phyloP scores from a whole-genome alignment of 2,888 invertebrate genomes.

The Acrocyrtus sp. region DNA sequence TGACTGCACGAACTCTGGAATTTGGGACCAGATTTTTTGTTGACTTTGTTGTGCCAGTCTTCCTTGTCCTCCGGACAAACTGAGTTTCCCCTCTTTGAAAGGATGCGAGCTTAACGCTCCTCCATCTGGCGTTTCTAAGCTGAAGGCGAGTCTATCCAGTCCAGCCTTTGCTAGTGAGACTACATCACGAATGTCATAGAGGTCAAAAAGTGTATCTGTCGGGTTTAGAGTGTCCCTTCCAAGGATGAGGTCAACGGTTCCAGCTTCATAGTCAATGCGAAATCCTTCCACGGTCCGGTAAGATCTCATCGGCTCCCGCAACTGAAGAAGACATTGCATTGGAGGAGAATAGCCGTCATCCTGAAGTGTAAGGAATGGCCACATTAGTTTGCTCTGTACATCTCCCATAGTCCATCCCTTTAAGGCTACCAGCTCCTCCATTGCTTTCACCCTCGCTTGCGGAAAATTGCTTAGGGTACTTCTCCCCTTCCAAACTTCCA shows the following conservation, averaged over 20 bases:
- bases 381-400: slow-evolving; percentile 40
- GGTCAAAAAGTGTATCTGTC: slow-evolving; percentile 44
- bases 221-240: slow-evolving; percentile 31
- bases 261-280: slow-evolving; percentile 48
- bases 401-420: slow-evolving; percentile 43
- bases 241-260: slow-evolving; percentile 40
- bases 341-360: slow-evolving; percentile 47
- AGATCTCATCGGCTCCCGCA: slow-evolving; percentile 35
- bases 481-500: slow-evolving; percentile 57
- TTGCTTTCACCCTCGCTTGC: slow-evolving; percentile 40
- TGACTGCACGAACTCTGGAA: slow-evolving; percentile 36
- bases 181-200: slow-evolving; percentile 49
- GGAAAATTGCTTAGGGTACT: slow-evolving; percentile 47
- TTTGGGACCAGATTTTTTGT: slow-evolving; percentile 16
- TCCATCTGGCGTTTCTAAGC: slow-evolving; percentile 45
- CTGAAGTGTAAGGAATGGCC: slow-evolving; percentile 25
- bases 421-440: slow-evolving; percentile 47
- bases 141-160: slow-evolving; percentile 25
- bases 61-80: background rate
- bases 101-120: slow-evolving; percentile 44
- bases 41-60: background rate
- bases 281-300: slow-evolving; percentile 54
- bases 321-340: slow-evolving; percentile 25
- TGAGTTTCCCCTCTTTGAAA: slow-evolving; percentile 46
- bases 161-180: slow-evolving; percentile 36